Conservation (phyloP, 1,140 invertebrate species). For the Aleiodes sp. region DNA sequence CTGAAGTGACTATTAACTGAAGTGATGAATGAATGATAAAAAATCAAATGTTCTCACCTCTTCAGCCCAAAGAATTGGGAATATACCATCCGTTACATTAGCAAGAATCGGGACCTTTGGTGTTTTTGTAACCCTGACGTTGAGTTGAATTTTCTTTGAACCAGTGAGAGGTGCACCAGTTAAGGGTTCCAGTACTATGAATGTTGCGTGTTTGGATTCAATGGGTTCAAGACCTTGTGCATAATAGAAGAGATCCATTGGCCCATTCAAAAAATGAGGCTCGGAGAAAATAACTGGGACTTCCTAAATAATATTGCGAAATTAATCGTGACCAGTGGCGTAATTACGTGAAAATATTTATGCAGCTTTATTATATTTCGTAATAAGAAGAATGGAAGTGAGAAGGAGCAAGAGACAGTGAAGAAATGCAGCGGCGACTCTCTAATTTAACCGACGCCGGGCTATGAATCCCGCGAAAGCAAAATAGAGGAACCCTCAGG, state of each 20-base stretch:
- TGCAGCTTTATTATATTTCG: not conserved
- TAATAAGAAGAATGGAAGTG: no score
- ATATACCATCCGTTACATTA: constrained; percentile 44
- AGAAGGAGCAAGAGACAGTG: no score
- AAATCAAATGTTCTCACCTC: no score
- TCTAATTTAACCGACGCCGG: no score
- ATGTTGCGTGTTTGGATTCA: constrained; percentile 41
- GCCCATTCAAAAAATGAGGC: constrained; percentile 46
- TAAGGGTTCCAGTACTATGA: constrained; percentile 39
- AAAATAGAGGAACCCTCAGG: no score
- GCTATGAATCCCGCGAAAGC: no score
- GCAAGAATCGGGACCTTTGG: constrained; percentile 31
- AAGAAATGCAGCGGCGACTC: no score
- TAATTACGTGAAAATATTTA: not conserved
- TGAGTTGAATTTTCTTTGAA: constrained; percentile 41
- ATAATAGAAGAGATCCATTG: constrained; percentile 36
- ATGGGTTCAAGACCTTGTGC: constrained; percentile 36
- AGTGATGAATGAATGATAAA: no score
- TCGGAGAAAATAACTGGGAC: constrained; percentile 41
- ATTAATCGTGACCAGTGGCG: not conserved
- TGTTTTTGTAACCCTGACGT: constrained; percentile 27
- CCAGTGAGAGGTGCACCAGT: constrained; percentile 41
- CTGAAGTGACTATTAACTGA: no score
- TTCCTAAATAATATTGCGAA: constrained; percentile 29
- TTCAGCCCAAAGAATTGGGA: constrained; percentile 42